Conservation (phyloP, 2,113 vertebrate species). For the Casuarius casuarius region DNA sequence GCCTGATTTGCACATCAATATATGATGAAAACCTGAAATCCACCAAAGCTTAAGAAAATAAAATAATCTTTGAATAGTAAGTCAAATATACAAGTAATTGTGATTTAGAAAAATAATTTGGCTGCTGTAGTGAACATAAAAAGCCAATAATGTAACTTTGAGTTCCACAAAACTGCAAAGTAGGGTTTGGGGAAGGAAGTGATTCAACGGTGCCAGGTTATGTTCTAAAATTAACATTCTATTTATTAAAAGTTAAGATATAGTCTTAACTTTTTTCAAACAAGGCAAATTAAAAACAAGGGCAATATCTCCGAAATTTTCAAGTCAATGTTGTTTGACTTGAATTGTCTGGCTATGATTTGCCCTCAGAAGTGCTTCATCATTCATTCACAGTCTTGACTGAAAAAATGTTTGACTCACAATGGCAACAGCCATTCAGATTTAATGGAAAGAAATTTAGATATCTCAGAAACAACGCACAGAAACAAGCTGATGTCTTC, state of each 20-base stretch:
- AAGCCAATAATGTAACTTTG: not conserved
- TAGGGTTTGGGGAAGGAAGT: not conserved
- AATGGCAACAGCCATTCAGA: not conserved
- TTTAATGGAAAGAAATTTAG: not conserved
- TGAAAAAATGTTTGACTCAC: not conserved
- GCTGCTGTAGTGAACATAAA: not conserved
- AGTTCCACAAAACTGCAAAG: not conserved
- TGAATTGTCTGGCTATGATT: not conserved
- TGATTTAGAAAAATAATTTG: not conserved
- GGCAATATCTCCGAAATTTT: not conserved
- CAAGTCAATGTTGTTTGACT: not conserved
- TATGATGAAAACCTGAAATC: not conserved
- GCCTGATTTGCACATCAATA: not conserved
- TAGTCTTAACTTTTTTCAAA: not conserved
- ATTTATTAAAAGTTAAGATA: not conserved
- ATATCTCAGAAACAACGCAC: not conserved
- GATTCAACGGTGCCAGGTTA: rapidly evolving
- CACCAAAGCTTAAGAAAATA: not conserved
- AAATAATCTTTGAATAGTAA: not conserved
- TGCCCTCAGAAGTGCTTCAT: not conserved
- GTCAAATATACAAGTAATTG: not conserved
- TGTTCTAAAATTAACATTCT: not conserved
- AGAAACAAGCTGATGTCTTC: not conserved
- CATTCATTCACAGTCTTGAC: not conserved
- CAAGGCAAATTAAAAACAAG: not conserved